A percentile compares a stretch with the other conserved stretches of the same genome.
phyloP scores from a whole-genome alignment of 2,888 invertebrate species.

The Rotaria magnacalcarata region DNA sequence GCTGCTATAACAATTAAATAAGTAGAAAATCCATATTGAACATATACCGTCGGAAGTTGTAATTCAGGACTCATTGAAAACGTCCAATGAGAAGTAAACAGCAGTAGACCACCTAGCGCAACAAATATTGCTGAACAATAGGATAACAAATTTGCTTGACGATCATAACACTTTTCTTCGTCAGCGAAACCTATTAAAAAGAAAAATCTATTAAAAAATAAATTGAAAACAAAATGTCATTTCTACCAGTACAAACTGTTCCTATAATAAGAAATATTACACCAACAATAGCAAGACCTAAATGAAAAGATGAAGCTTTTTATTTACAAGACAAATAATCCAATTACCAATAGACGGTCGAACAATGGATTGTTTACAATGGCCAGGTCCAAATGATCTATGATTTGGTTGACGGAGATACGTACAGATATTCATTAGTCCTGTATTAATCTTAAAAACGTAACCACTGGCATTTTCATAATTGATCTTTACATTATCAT shows the following conservation, averaged over 20 bases:
- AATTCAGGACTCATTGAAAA: background rate
- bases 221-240: no score
- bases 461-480: background rate
- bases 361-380: background rate
- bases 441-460: background rate
- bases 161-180: background rate
- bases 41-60: background rate
- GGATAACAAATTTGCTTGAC: background rate
- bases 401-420: background rate
- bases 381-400: background rate
- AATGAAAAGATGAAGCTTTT: background rate
- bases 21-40: slow-evolving; percentile 15
- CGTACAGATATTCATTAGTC: background rate
- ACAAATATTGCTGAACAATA: background rate
- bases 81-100: background rate
- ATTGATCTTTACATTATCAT: background rate
- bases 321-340: background rate
- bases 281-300: background rate
- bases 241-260: background rate
- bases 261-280: background rate
- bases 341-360: background rate
- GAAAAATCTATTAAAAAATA: no score
- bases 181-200: background rate
- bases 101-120: background rate
- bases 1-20: background rate